These are phyloP conservation scores for Blera fallax DNA, from an alignment of 2,888 invertebrate species.

Conservation along the genomic window DNA sequence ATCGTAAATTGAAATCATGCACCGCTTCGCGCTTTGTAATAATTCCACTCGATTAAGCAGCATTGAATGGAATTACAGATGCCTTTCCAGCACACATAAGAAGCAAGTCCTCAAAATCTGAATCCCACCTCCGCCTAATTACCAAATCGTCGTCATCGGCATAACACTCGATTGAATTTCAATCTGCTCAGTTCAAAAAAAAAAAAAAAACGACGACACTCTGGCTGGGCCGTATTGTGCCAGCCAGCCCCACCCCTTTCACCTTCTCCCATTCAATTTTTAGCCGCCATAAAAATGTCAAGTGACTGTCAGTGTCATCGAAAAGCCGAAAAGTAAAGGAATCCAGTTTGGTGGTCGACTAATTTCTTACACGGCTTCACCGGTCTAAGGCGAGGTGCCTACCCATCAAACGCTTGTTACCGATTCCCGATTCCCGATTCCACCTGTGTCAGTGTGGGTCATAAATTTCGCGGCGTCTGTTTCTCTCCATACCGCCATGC, in stretches of 20 bases:
- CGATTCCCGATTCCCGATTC: slow-evolving; percentile 64
- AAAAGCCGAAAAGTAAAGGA: not conserved
- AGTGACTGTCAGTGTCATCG: slow-evolving; percentile 56
- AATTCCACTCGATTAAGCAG: slow-evolving; percentile 67
- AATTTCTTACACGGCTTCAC: slow-evolving; percentile 45
- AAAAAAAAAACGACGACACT: slow-evolving; percentile 40
- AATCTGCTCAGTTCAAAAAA: slow-evolving; percentile 47
- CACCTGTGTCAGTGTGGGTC: slow-evolving; percentile 65
- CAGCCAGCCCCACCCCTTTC: not conserved
- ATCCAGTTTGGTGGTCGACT: slow-evolving; percentile 64
- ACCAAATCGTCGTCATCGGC: slow-evolving; percentile 55
- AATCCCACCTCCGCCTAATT: slow-evolving; percentile 47
- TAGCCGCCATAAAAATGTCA: slow-evolving; percentile 62
- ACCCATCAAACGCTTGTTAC: slow-evolving; percentile 64
- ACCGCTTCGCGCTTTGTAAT: slow-evolving; percentile 48
- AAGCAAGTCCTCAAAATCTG: slow-evolving; percentile 12
- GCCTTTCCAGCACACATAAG: slow-evolving; percentile 15
- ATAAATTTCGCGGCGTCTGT: slow-evolving; percentile 66
- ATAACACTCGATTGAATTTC: slow-evolving; percentile 71
- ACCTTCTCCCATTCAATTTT: slow-evolving; percentile 6
- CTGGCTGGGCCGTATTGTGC: slow-evolving; percentile 47
- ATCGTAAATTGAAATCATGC: slow-evolving; percentile 52
- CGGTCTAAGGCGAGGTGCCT: slow-evolving; percentile 8
- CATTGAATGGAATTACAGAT: slow-evolving; percentile 48
- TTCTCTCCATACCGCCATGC: not conserved